These are phyloP conservation scores for Pteronotus mesoamericanus DNA, from an alignment of 2,797 vertebrate species.

Conservation along the genomic window DNA sequence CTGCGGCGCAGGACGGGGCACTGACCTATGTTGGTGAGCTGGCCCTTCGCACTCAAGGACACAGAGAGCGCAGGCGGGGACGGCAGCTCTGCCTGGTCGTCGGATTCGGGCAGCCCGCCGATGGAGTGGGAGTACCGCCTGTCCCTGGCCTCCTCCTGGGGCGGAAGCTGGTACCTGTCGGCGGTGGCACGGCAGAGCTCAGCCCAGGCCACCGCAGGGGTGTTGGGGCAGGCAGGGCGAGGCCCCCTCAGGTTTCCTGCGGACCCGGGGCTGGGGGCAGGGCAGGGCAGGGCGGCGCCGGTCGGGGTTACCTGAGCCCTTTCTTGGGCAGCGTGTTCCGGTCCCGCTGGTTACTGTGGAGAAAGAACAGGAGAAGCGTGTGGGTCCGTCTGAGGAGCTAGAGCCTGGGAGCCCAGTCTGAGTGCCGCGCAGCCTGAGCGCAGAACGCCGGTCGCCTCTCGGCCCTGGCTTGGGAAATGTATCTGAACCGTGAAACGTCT, in stretches of 20 bases:
- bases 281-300: neutral
- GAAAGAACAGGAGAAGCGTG: neutral
- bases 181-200: neutral
- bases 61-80: slow-evolving; percentile 89
- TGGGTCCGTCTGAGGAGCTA: neutral
- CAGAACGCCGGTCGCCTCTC: neutral
- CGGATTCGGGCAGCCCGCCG: slow-evolving; percentile 86
- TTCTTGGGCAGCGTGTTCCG: slow-evolving; percentile 97
- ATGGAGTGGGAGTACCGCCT: slow-evolving; percentile 91
- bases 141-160: slow-evolving; percentile 92
- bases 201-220: fast-evolving
- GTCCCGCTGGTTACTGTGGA: slow-evolving; percentile 89
- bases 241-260: fast-evolving
- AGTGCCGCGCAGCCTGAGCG: neutral
- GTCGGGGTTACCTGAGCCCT: slow-evolving; percentile 88
- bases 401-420: neutral
- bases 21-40: slow-evolving; percentile 88
- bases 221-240: fast-evolving
- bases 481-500: neutral
- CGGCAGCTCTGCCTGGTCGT: slow-evolving; percentile 87
- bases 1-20: neutral
- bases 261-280: fast-evolving
- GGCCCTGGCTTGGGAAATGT: neutral
- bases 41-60: slow-evolving; percentile 87
- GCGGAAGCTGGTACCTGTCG: slow-evolving; percentile 87